These are phyloP conservation scores for Erythrocercus mccallii DNA, from an alignment of 2,113 vertebrate species.

Conservation along the genomic window DNA sequence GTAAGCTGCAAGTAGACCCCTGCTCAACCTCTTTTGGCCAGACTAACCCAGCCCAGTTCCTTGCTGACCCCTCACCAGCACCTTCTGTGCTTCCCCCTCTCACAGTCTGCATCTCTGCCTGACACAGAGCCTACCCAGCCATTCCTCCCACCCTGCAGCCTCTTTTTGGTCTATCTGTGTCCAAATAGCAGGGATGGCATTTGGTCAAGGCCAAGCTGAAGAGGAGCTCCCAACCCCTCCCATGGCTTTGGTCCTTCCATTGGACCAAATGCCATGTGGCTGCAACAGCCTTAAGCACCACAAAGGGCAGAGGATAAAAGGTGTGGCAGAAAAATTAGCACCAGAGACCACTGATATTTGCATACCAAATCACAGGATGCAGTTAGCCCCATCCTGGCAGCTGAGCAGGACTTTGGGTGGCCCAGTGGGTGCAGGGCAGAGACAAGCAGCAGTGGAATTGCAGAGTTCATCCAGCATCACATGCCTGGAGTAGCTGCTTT, in stretches of 20 bases:
- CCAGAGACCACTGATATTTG: fast-evolving
- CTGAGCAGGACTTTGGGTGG: not conserved
- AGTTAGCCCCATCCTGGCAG: not conserved
- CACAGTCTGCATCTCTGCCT: not conserved
- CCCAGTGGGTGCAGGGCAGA: not conserved
- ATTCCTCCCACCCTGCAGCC: not conserved
- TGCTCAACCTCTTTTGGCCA: not conserved
- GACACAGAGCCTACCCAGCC: not conserved
- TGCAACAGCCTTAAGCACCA: not conserved
- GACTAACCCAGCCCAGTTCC: not conserved
- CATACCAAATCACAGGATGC: fast-evolving
- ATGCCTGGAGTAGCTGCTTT: not conserved
- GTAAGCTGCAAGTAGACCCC: not conserved
- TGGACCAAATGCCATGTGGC: fast-evolving
- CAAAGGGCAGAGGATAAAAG: not conserved
- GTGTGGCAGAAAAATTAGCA: not conserved
- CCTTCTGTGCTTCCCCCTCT: not conserved
- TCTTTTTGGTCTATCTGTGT: not conserved
- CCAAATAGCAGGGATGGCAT: not conserved
- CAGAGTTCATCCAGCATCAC: not conserved
- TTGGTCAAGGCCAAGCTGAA: not conserved
- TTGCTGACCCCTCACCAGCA: not conserved
- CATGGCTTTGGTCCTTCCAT: not conserved
- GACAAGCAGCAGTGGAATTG: not conserved
- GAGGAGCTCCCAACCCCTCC: not conserved